These are phyloP conservation scores for Sphyrna mokarran DNA, from an alignment of 2,113 vertebrate species.

Conservation along the genomic window DNA sequence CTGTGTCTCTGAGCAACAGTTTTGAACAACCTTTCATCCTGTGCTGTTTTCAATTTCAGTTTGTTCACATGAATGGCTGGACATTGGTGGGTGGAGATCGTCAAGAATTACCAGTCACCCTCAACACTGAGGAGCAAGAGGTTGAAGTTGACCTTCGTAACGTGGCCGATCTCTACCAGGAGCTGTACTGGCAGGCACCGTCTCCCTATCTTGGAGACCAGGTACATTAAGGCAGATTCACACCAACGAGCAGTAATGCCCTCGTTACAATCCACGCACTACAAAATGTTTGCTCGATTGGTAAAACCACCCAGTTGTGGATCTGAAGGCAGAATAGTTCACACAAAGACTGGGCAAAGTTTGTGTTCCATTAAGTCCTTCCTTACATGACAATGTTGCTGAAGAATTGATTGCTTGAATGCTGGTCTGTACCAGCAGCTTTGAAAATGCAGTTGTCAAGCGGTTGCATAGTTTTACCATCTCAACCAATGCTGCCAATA, in stretches of 20 bases:
- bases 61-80: conserved; percentile 81
- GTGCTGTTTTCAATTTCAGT: conserved; percentile 50
- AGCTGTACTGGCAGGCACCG: conserved; percentile 86
- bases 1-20: background rate
- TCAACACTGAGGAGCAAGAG: conserved; percentile 56
- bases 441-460: background rate
- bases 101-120: conserved; percentile 63
- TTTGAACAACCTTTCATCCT: background rate
- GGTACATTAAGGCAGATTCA: conserved; percentile 51
- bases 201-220: conserved; percentile 79
- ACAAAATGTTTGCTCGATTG: background rate
- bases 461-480: background rate
- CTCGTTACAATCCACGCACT: too few species aligned
- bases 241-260: too few species aligned
- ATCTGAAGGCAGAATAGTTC: background rate
- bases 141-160: conserved; percentile 69
- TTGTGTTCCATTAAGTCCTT: background rate
- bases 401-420: background rate
- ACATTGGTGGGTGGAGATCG: conserved; percentile 69
- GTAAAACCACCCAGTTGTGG: background rate
- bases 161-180: conserved; percentile 71
- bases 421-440: too few species aligned
- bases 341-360: too few species aligned
- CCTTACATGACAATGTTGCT: background rate
- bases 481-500: background rate